Conservation (phyloP, 53 echinoderm and acorn worm species). For the Henricia sp. region DNA sequence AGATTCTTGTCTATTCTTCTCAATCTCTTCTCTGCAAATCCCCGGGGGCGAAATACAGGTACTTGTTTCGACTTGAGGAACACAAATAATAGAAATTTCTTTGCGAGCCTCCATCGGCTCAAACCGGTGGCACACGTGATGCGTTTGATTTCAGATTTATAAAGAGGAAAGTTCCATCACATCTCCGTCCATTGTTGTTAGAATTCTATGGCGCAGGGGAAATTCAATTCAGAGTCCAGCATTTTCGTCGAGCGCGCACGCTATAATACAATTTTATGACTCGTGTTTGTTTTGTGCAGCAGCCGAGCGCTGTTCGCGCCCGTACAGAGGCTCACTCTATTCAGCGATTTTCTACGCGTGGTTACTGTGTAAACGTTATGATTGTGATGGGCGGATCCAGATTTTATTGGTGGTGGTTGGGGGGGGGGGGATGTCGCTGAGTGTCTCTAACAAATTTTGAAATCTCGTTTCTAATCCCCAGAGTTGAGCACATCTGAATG, state of each 20-base stretch:
- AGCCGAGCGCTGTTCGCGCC: not conserved
- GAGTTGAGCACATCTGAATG: too few species aligned
- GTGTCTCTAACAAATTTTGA: too few species aligned
- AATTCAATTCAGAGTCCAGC: slow-evolving; percentile 19
- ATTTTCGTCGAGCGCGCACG: not conserved
- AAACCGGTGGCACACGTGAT: slow-evolving; percentile 59
- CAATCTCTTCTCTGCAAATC: not conserved
- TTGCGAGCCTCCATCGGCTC: not conserved
- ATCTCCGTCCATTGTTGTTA: slow-evolving; percentile 25
- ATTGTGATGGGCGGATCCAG: too few species aligned
- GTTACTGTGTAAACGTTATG: slow-evolving; percentile 47
- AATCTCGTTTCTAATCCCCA: too few species aligned
- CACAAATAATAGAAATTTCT: slow-evolving; percentile 23
- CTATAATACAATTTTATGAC: slow-evolving; percentile 47
- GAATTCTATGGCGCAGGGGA: slow-evolving; percentile 11
- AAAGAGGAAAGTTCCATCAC: slow-evolving; percentile 49
- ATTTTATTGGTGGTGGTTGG: too few species aligned
- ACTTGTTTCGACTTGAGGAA: slow-evolving; percentile 27
- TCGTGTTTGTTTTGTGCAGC: slow-evolving; percentile 52
- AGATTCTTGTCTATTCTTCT: slow-evolving; percentile 36
- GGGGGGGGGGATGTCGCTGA: too few species aligned
- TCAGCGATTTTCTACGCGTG: not conserved
- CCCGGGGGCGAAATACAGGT: slow-evolving; percentile 8
- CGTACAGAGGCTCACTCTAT: not conserved
- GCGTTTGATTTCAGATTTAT: slow-evolving; percentile 11